Evolutionary conservation across 2,113 vertebrate genomes (phyloP).

Genomic region (Gulo gulo): DNA sequence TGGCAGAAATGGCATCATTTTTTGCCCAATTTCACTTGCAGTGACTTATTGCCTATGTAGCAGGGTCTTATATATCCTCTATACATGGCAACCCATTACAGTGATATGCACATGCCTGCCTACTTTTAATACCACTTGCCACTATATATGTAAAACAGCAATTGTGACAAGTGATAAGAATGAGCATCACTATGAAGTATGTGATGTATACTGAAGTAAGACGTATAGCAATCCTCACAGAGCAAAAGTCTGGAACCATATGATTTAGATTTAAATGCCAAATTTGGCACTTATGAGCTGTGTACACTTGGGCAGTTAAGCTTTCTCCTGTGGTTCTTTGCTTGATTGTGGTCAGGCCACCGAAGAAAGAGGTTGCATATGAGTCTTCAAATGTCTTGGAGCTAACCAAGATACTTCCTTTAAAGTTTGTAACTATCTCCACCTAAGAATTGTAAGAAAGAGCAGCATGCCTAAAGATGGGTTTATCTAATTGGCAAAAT

Average conservation of each 20-base stretch:
- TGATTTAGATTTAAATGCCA: neutral
- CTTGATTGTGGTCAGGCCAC: neutral
- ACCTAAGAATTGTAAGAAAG: neutral
- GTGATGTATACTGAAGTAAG: too few relatives aligned
- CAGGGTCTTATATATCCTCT: neutral
- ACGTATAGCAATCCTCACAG: neutral
- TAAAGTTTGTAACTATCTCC: constrained; percentile 4
- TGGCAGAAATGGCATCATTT: neutral
- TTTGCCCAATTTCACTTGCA: neutral
- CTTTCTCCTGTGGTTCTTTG: neutral
- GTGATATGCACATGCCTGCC: neutral
- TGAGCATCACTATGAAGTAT: neutral
- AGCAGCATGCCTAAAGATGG: neutral
- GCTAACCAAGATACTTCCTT: neutral
- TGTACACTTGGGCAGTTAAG: neutral
- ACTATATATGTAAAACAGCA: neutral
- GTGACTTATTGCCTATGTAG: neutral
- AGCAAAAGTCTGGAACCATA: neutral
- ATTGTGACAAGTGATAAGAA: neutral
- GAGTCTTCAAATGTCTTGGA: neutral
- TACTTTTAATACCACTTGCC: neutral
- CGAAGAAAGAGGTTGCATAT: neutral
- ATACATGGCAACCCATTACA: neutral
- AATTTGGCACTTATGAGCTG: neutral
- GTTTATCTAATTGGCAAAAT: neutral